Evolutionary conservation across 2,797 vertebrate genomes (phyloP), one percentile per base, ranked within the genome.

Genomic region (Enteromius paludinosus): DNA sequence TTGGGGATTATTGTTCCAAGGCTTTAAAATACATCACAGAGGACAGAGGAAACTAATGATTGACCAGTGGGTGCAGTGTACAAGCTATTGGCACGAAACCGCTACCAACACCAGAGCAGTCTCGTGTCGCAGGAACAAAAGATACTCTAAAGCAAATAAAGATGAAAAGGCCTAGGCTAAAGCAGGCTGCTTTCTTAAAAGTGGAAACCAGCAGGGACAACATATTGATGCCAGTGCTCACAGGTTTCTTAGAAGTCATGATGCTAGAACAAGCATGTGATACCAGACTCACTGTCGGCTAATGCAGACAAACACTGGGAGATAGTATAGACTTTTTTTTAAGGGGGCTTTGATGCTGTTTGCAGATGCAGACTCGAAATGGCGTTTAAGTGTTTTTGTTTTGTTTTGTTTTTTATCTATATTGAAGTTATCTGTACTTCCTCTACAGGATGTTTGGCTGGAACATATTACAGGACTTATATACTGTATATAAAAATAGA

Each of bases 11-110:
- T 81, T 83, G 81, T 83, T 72, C 35, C 20, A 30, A 25, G 56
- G 83, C 75, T 52, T 47, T 78, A 86, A 83, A 61, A 68, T n/a
- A 35, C 33, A 72, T 62, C 79, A 71, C 72, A 64, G 52, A 64
- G 30, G 49, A 64, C 18, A 56, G 74, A 18, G 4, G 12, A 70
- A 79, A 49, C 73, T 74, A 78, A 87, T 78, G 79, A 38, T 83
- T 59, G 83, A 74, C 82, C 77, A 68, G 64, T 82, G 56, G 69
- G 25, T 52, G 17, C 81, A 20, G 30, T 23, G 62, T 35, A 85
- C 69, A 74, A 70, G 43, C 69, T 74, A 81, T 71, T 61, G 62
- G 64, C 33, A 38, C 52, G 3, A 73, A 59, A 43, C n/a, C 18
- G 28, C 11, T 65, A 20, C 35, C 64, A 66, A 38, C 25, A 5